Base-by-base conservation (phyloP, 2,113 vertebrate genomes). In the Oxyura jamaicensis region DNA sequence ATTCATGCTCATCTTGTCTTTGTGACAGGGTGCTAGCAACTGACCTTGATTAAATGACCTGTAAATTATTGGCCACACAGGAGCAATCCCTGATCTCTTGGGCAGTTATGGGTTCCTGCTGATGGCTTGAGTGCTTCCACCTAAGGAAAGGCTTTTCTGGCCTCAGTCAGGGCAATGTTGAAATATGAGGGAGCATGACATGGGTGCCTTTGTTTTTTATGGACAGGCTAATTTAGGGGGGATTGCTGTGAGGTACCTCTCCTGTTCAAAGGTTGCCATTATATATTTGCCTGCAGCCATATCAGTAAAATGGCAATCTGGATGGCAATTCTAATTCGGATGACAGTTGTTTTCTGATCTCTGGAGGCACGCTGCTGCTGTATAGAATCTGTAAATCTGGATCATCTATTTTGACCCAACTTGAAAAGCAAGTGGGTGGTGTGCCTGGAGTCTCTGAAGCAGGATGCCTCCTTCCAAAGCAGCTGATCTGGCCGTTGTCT, bases 21-120 rank as follows among this genome's bases (percentile, higher is more conserved):
- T 79, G 50, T 79, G 83, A 72, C 69, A 44, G 59, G 73, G 58
- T 92, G 66, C 50, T 83, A 68, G 48, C 71, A 84, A 20, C 53
- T 89, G 88, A 69, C 93, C 90, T 93, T 83, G 6, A 89, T 91
- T 92, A 96, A 95, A 91, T 84, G 91, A 92, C 71, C 74, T 95
- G 74, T 93, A 75, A 96, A 86, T 93, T 96, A 95, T 77, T 93
- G 78, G 93, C 92, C 92, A 87, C 89, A 56, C 13, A 87, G 93
- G 96, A 96, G 83, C 83, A 94, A 82, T 97, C 48, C 23, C 28
- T 82, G 62, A 62, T 91, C 56, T 80, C 31, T 67, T 65, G 80
- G 83, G 80, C 80, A 95, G 86, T 58, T 12, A 56, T 19, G 11
- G 19, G 36, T 56, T 31, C 39, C 39, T 53, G 28, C 39, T 91